Base-by-base conservation (phyloP, 2,888 invertebrate genomes). In the Drosophila barbarae region DNA sequence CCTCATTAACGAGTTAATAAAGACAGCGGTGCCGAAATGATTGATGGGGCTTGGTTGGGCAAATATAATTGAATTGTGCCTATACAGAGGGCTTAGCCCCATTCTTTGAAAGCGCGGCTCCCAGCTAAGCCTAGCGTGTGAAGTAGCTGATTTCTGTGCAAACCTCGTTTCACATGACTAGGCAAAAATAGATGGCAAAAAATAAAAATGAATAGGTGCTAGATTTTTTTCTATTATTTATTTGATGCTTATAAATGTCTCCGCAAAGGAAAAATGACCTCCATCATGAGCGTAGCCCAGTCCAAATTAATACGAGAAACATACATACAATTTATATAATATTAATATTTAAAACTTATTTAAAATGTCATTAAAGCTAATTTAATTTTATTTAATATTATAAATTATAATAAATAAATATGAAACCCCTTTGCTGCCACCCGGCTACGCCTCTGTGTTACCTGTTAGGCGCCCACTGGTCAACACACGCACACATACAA, bases 51-150 rank as follows among this genome's bases (percentile, higher is more conserved):
- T n/a, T n/a, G 34, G 21, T 34, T 34, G 34, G 35, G 23, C 32
- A 46, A 32, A 54, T 34, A 34, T 34, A 47, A 54, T 54, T 34
- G 46, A 54, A 54, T 54, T 54, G 32, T 42, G 12, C n/a, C 30
- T 15, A 18, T 15, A 15, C 18, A 47, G 34, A 54, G 34, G 47
- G 54, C 34, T 47, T 47, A 47, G 34, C 47, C 13, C 47, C 26
- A 47, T 47, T 47, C 34, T 54, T 35, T 12, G 23, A 10, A 28
- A 35, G 46, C 26, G 18, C 47, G 53, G 23, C 53, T 34, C 3
- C 3, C 10, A 32, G 46, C 46, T 46, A 18, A 46, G 30, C 30
- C 30, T 8, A 23, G 53, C 53, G 53, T 54, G 53, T 15, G 53
- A 54, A 46, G 46, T 54, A 54, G 46, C 53, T 46, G 53, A 54